These are phyloP conservation scores for Sebastolobus altivelis DNA, from an alignment of 2,797 vertebrate species.

Conservation along the genomic window DNA sequence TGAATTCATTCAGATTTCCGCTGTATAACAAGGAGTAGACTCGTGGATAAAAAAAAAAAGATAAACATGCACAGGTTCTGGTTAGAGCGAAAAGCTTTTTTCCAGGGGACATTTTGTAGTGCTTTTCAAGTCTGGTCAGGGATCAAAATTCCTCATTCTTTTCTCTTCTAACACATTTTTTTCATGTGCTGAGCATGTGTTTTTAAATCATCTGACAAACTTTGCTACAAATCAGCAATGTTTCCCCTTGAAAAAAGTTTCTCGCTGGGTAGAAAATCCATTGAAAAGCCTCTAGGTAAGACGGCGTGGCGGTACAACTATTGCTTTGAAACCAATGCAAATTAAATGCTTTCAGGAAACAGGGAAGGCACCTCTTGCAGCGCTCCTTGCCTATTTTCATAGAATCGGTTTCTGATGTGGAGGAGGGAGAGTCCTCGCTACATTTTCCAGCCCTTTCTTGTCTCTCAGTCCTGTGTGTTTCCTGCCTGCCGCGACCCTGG, in stretches of 20 bases:
- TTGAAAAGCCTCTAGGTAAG: conserved; percentile 36
- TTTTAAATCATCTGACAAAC: conserved; percentile 38
- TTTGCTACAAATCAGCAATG: conserved; percentile 26
- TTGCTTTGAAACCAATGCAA: conserved; percentile 47
- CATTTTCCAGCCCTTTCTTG: conserved; percentile 48
- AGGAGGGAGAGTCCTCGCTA: conserved; percentile 8
- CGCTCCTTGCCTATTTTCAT: conserved; percentile 34
- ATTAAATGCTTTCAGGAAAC: conserved; percentile 53
- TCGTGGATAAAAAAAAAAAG: conserved; percentile 8
- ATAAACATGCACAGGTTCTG: conserved; percentile 6
- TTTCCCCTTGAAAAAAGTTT: conserved; percentile 36
- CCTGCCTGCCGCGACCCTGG: conserved; percentile 48
- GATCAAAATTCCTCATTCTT: conserved; percentile 13
- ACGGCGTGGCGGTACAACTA: conserved; percentile 2
- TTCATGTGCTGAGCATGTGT: conserved; percentile 43
- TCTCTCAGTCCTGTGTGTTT: conserved; percentile 25
- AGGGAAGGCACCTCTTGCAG: conserved; percentile 18
- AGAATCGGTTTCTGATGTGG: conserved; percentile 27
- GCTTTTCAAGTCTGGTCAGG: conserved; percentile 30
- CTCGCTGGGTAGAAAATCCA: conserved; percentile 9
- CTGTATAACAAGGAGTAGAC: conserved; percentile 3
- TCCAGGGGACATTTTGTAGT: conserved; percentile 7
- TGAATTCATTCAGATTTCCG: conserved; percentile 38
- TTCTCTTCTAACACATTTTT: neutral
- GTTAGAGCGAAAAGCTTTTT: conserved; percentile 9